A percentile compares a stretch with the other conserved stretches of the same genome.
Conservation (phyloP, 2,797 vertebrate genomes). For the Xenentodon cancila region DNA sequence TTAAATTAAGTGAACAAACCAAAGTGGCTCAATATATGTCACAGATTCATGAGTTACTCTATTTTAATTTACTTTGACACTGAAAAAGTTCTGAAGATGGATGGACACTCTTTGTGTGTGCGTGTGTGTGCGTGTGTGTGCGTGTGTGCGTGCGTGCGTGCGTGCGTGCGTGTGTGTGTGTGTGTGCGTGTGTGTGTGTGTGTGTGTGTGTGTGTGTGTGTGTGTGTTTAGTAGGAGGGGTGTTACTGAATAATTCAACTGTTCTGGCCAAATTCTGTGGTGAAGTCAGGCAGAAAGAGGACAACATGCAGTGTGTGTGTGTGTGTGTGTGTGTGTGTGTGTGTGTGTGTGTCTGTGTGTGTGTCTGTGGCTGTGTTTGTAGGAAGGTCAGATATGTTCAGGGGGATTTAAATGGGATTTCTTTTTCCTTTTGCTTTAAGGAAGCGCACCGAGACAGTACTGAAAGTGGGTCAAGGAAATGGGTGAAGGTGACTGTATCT, state of each 20-base stretch:
- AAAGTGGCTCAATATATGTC: neutral
- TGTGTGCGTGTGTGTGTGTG: neutral
- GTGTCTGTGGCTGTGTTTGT: conserved; percentile 27
- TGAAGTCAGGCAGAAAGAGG: conserved; percentile 76
- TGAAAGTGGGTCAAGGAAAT: conserved; percentile 74
- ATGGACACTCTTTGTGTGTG: neutral
- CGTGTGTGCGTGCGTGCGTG: too few species aligned
- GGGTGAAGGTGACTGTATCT: conserved; percentile 63
- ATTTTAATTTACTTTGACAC: conserved; percentile 22
- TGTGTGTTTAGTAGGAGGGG: conserved; percentile 38
- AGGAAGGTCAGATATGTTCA: conserved; percentile 61
- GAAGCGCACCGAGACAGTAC: conserved; percentile 45
- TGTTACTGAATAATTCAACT: conserved; percentile 80
- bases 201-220: neutral
- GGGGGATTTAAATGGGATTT: conserved; percentile 59
- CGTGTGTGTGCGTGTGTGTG: neutral
- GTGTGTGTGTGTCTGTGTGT: too few species aligned
- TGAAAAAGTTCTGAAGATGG: conserved; percentile 21
- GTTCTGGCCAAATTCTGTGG: conserved; percentile 71
- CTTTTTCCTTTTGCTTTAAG: conserved; percentile 51
- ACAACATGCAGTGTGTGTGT: conserved; percentile 58
- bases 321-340: conserved; percentile 35
- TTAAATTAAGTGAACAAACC: neutral
- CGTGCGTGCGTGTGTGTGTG: neutral
- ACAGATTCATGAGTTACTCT: conserved; percentile 1